Evolutionary conservation across 1,140 invertebrate genomes (phyloP).

Genomic region (Drosophila ogumai): DNA sequence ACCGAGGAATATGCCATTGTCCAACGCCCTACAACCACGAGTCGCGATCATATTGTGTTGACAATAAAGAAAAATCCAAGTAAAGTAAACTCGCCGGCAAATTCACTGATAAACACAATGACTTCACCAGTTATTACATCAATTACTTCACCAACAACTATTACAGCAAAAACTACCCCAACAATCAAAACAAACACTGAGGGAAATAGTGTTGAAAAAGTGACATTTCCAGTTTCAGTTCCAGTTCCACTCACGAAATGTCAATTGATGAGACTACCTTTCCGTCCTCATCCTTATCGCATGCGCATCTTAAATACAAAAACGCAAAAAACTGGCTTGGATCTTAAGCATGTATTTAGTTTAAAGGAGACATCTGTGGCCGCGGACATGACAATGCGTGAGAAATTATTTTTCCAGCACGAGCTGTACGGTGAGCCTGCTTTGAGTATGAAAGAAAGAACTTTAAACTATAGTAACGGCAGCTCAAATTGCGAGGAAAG

Average conservation of each 20-base stretch:
- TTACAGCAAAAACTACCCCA: not conserved
- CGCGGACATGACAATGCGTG: slow-evolving; percentile 45
- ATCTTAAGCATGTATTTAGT: slow-evolving; percentile 57
- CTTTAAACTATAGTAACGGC: slow-evolving; percentile 70
- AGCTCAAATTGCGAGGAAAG: slow-evolving; percentile 63
- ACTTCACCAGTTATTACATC: slow-evolving; percentile 36
- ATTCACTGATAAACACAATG: slow-evolving; percentile 33
- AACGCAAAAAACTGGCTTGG: slow-evolving; percentile 49
- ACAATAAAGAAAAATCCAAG: slow-evolving; percentile 81
- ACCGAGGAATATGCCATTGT: slow-evolving; percentile 68
- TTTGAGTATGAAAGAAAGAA: slow-evolving; percentile 27
- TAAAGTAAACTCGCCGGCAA: slow-evolving; percentile 72
- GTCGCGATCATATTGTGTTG: slow-evolving; percentile 67
- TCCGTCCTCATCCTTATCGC: slow-evolving; percentile 1
- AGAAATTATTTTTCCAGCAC: slow-evolving; percentile 66
- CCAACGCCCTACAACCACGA: slow-evolving; percentile 42
- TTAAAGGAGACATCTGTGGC: not conserved
- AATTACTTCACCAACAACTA: not conserved
- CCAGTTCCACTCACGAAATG: not conserved
- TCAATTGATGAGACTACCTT: slow-evolving; percentile 4
- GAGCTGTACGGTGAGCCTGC: slow-evolving; percentile 47
- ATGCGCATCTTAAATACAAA: not conserved
- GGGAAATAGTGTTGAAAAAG: not conserved
- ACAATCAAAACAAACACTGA: not conserved
- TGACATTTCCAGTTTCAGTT: not conserved